Percentiles rank a stretch among this genome's conserved stretches.
Evolutionary conservation across 2,888 invertebrate species (phyloP).

Genomic region (Arenicola marina): DNA sequence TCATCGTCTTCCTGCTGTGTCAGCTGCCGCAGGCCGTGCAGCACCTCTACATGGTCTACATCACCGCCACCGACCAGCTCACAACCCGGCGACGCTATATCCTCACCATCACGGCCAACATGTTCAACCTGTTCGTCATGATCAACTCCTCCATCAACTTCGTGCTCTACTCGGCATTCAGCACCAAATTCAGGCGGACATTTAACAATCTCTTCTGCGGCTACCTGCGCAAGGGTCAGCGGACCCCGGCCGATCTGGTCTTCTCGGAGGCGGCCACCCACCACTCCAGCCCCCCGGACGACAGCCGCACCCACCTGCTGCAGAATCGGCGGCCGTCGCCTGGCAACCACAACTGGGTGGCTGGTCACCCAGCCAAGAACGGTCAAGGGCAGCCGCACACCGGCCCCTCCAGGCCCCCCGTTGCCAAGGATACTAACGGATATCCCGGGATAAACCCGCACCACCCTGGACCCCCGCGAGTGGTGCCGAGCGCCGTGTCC

Average conservation of each 20-base stretch:
- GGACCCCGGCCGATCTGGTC: background rate
- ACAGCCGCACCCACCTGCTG: slow-evolving; percentile 1
- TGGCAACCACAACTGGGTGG: too few relatives aligned
- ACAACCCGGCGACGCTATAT: slow-evolving; percentile 24
- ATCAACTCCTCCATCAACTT: slow-evolving; percentile 79
- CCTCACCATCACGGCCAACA: slow-evolving; percentile 67
- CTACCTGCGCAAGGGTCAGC: slow-evolving; percentile 10
- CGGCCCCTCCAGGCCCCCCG: too few relatives aligned
- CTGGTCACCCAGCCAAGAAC: too few relatives aligned
- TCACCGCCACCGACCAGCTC: slow-evolving; percentile 25
- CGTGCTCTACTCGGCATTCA: slow-evolving; percentile 76
- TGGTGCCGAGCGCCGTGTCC: too few relatives aligned
- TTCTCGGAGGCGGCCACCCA: slow-evolving; percentile 1
- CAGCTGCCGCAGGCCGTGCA: slow-evolving; percentile 73
- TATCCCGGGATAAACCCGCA: too few relatives aligned
- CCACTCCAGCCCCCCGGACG: background rate
- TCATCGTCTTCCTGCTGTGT: slow-evolving; percentile 75
- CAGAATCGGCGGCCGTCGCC: too few relatives aligned
- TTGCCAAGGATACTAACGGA: too few relatives aligned
- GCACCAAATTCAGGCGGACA: slow-evolving; percentile 49
- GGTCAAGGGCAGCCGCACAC: too few relatives aligned
- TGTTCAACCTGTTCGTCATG: slow-evolving; percentile 73
- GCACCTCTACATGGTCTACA: slow-evolving; percentile 61
- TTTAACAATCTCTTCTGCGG: slow-evolving; percentile 31
- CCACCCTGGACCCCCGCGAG: too few relatives aligned